phyloP scores from a whole-genome alignment of 2,888 invertebrate genomes.

The Drosophila emarginata region DNA sequence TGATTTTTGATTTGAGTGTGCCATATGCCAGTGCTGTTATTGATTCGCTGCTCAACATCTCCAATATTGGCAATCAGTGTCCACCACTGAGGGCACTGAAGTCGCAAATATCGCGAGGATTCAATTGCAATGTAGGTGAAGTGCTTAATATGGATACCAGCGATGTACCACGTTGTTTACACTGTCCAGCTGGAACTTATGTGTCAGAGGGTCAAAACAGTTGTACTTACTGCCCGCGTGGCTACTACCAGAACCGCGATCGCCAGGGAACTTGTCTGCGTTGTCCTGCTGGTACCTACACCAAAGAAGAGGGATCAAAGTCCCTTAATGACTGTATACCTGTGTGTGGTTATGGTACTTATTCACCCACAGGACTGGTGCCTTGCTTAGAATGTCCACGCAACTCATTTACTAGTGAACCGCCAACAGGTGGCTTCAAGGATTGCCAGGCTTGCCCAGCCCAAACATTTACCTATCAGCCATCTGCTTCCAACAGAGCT shows the following conservation, averaged over 20 bases:
- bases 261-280: constrained; percentile 94
- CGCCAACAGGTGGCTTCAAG: constrained; percentile 94
- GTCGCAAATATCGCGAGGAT: constrained; percentile 93
- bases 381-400: constrained; percentile 97
- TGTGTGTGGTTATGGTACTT: constrained; percentile 97
- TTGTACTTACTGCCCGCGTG: constrained; percentile 95
- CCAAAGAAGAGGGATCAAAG: constrained; percentile 94
- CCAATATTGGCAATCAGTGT: constrained; percentile 95
- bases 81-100: constrained; percentile 94
- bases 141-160: constrained; percentile 96
- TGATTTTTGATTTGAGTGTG: constrained; percentile 96
- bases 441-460: constrained; percentile 97
- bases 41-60: constrained; percentile 93
- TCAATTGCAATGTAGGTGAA: constrained; percentile 96
- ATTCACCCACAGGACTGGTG: constrained; percentile 95
- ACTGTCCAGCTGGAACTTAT: constrained; percentile 98
- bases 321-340: constrained; percentile 93
- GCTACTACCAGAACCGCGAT: constrained; percentile 96
- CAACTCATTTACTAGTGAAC: constrained; percentile 94
- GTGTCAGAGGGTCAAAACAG: constrained; percentile 94
- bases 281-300: constrained; percentile 96
- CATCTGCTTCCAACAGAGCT: constrained; percentile 92
- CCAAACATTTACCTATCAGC: constrained; percentile 94
- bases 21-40: constrained; percentile 95
- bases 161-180: constrained; percentile 95